phyloP scores from a whole-genome alignment of 2,888 invertebrate species.

The Scaptomyza polygonia region DNA sequence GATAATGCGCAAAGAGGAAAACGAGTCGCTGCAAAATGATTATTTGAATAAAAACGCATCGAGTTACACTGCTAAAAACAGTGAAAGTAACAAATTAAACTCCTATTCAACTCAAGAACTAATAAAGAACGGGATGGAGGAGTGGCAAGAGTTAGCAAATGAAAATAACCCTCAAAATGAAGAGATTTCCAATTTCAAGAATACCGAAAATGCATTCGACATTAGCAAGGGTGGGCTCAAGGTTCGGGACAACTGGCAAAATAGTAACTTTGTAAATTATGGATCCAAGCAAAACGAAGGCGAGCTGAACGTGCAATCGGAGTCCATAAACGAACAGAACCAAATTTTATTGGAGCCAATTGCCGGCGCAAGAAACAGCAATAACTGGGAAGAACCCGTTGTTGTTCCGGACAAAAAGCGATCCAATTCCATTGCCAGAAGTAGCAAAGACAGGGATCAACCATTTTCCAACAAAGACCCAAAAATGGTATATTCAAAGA shows the following conservation, averaged over 20 bases:
- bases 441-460: background rate
- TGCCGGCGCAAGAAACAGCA: background rate
- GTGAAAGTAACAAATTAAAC: background rate
- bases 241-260: background rate
- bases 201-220: background rate
- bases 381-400: background rate
- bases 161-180: background rate
- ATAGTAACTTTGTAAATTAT: background rate
- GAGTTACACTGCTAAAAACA: background rate
- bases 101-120: background rate
- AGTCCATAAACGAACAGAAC: background rate
- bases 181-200: background rate
- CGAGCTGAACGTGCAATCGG: background rate
- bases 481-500: background rate
- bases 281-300: background rate
- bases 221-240: background rate
- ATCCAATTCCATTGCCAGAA: background rate
- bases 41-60: background rate
- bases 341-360: background rate
- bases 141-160: background rate
- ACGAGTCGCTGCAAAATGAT: background rate
- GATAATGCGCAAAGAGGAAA: conserved; percentile 14
- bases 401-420: background rate
- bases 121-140: background rate
- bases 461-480: background rate